phyloP scores from a whole-genome alignment of 2,113 vertebrate species.

The Hystrix brachyura region DNA sequence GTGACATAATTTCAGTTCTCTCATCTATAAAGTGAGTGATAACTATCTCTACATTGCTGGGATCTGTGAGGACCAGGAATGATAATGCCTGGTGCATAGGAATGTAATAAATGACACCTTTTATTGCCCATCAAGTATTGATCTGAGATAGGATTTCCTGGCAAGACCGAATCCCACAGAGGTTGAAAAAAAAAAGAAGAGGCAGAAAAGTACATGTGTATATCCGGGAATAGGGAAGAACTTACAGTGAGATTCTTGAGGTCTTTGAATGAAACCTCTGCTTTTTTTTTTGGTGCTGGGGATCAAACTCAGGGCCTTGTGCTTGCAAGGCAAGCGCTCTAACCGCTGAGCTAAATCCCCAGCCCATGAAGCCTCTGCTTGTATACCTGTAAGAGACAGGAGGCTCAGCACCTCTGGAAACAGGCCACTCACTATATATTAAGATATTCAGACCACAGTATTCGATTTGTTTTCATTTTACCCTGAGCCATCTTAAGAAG shows the following conservation, averaged over 20 bases:
- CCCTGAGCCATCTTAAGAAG: not conserved
- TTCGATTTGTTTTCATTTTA: not conserved
- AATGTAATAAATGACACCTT: not conserved
- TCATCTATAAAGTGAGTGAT: not conserved
- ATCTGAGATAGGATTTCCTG: not conserved
- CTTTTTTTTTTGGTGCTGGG: too few species aligned
- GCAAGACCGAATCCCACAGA: not conserved
- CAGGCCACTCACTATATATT: not conserved
- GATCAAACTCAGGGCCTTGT: too few species aligned
- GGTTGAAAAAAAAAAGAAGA: not conserved
- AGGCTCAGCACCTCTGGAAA: conserved; percentile 9
- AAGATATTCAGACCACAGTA: not conserved
- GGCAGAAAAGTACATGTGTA: not conserved
- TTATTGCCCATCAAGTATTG: not conserved
- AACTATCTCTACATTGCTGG: not conserved
- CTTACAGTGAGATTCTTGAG: not conserved
- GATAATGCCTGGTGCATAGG: not conserved
- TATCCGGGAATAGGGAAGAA: not conserved
- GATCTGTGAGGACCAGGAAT: not conserved
- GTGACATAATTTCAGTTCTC: not conserved
- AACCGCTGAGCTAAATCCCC: too few species aligned
- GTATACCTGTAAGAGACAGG: not conserved
- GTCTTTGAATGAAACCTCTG: too few species aligned
- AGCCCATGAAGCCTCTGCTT: not conserved
- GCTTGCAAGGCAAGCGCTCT: too few species aligned